Percentiles rank a stretch among this genome's conserved stretches.
phyloP scores from a whole-genome alignment of 2,797 vertebrate genomes.

The Pangasius djambal region DNA sequence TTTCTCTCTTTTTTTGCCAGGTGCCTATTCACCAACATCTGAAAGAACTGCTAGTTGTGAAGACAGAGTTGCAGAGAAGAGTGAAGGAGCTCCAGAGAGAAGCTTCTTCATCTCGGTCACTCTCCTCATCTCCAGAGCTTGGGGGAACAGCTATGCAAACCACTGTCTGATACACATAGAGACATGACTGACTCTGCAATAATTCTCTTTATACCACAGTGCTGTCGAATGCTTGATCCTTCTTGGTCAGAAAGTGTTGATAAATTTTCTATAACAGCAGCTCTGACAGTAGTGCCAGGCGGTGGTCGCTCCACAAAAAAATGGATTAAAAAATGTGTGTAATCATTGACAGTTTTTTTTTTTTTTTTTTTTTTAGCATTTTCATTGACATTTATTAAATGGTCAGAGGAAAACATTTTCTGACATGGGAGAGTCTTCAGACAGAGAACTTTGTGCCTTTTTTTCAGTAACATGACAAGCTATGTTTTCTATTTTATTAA shows the following conservation, averaged over 20 bases:
- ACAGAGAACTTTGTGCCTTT: neutral
- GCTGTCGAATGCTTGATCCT: neutral
- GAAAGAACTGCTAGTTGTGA: constrained; percentile 86
- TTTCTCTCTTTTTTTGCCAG: constrained; percentile 64
- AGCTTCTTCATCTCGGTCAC: constrained; percentile 74
- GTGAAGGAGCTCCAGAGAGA: constrained; percentile 90
- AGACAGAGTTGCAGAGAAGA: constrained; percentile 87
- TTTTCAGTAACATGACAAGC: neutral
- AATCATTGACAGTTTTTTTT: neutral
- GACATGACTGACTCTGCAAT: neutral
- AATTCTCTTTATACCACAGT: neutral
- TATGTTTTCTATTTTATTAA: neutral
- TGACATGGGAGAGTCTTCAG: neutral
- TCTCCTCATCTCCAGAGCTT: constrained; percentile 85
- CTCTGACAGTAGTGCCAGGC: neutral
- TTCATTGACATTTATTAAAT: neutral
- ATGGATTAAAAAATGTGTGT: neutral
- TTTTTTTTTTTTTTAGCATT: neutral
- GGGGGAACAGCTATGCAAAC: constrained; percentile 80
- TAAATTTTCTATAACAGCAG: neutral
- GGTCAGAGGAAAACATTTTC: neutral
- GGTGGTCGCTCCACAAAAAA: too few relatives aligned
- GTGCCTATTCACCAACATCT: constrained; percentile 92
- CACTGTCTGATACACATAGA: constrained; percentile 76
- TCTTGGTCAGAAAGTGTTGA: neutral